phyloP scores from a whole-genome alignment of 1,140 invertebrate species.

The Teleogryllus occipitalis region DNA sequence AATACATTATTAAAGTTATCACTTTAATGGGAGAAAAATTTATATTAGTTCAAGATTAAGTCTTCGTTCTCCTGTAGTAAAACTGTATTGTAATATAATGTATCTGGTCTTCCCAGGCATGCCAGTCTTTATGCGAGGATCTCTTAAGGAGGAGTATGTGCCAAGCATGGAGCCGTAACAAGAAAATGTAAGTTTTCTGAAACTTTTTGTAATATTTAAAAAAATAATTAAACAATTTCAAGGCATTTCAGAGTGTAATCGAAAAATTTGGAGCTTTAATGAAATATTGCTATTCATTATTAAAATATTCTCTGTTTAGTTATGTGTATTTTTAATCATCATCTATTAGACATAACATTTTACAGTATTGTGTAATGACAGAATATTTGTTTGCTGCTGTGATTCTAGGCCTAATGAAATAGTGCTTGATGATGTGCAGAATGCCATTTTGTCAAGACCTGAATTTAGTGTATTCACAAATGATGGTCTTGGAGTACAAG shows the following conservation, averaged over 20 bases:
- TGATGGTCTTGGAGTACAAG: not conserved
- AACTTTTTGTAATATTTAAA: too few relatives aligned
- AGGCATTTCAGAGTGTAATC: not conserved
- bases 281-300: not conserved
- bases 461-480: not conserved
- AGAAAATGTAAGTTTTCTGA: not conserved
- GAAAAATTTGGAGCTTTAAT: not conserved
- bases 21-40: too few relatives aligned
- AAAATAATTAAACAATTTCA: too few relatives aligned
- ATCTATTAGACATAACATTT: too few relatives aligned
- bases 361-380: too few relatives aligned
- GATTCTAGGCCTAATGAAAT: not conserved
- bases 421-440: not conserved
- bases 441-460: not conserved
- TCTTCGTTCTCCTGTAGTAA: too few relatives aligned
- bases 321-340: not conserved
- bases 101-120: not conserved
- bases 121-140: not conserved
- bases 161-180: not conserved
- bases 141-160: not conserved
- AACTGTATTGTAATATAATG: too few relatives aligned
- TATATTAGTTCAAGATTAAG: too few relatives aligned
- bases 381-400: too few relatives aligned
- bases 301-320: not conserved
- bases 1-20: too few relatives aligned